Evolutionary conservation across 1,140 invertebrate genomes (phyloP), one percentile per base, ranked within the genome.

Genomic region (Cardiocondyla obscurior): DNA sequence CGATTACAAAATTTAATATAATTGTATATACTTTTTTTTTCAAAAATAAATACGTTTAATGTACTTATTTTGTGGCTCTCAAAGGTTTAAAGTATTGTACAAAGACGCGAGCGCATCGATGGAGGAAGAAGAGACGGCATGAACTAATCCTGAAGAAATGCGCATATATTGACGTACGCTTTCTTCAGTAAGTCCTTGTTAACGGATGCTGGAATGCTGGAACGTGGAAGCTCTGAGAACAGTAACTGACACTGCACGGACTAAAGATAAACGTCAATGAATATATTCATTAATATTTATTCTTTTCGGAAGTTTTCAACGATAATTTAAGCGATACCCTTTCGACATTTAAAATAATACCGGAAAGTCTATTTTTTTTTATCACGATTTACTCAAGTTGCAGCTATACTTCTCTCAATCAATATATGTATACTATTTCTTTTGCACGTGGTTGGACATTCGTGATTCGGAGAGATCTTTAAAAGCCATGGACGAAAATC

Each of bases 241-340:
- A 64, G 22, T 28, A 33, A 39, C 16, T 28, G 42, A 28, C 58
- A 16, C 51, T 76, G 16, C 39, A 53, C 33, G 25, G 22, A 7
- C 62, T 62, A 36, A 42, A 69, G 62, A 79, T 79, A 79, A 79
- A 67, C 51, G 14, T 79, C 74, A 79, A 79, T 69, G 74, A 79
- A 69, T 7, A 25, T 79, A 79, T 79, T 79, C 74, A 79, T 69
- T 5, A 12, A 2, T 53, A 51, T 79, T 39, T 53, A 67, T 22
- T 67, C 22, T 67, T 77, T 79, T 69, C 62, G 62, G 36, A 69
- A 36, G 28, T 79, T 55, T 22, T 39, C 51, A 33, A 12, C 33
- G 12, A 33, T 6, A 42, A 69, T 69, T 69, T 51, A 28, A 42
- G 44, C 33, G 74, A 69, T 69, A 51, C 44, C 16, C 62, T 67